phyloP scores from a whole-genome alignment of 2,113 vertebrate species.

The Ginglymostoma cirratum region DNA sequence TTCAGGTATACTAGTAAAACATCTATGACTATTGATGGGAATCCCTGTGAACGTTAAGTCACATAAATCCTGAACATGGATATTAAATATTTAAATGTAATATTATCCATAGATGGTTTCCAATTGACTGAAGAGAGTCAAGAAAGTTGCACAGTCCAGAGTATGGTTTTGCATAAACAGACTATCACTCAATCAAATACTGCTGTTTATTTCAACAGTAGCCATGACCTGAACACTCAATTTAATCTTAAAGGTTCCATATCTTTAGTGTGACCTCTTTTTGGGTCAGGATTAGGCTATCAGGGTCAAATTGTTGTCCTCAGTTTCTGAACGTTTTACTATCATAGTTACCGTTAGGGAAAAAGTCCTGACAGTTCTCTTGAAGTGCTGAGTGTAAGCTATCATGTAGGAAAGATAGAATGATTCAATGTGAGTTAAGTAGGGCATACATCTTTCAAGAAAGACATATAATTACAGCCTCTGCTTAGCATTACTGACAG shows the following conservation, averaged over 20 bases:
- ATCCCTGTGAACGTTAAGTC: conserved; percentile 50
- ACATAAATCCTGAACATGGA: conserved; percentile 61
- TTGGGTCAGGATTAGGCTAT: conserved; percentile 40
- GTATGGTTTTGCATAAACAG: conserved; percentile 59
- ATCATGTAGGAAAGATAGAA: conserved; percentile 40
- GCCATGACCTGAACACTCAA: conserved; percentile 43
- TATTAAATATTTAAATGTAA: conserved; percentile 64
- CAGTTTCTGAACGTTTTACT: conserved; percentile 43
- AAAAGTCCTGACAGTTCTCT: conserved; percentile 22
- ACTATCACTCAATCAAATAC: conserved; percentile 54
- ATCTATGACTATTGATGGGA: conserved; percentile 60
- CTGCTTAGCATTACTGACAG: conserved; percentile 6
- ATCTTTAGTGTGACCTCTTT: conserved; percentile 39
- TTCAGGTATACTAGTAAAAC: conserved; percentile 66
- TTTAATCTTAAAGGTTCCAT: conserved; percentile 43
- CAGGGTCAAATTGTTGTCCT: conserved; percentile 43
- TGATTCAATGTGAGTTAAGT: conserved; percentile 16
- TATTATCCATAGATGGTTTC: conserved; percentile 60
- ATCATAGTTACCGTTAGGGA: conserved; percentile 39
- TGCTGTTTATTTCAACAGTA: conserved; percentile 43
- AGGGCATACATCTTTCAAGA: conserved; percentile 2
- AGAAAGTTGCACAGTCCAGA: conserved; percentile 53
- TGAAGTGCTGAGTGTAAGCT: conserved; percentile 39
- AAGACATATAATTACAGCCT: not conserved
- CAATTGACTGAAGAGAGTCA: conserved; percentile 52